Evolutionary conservation across 2,797 vertebrate genomes (phyloP), one percentile per base, ranked within the genome.

Genomic region (Lepilemur septentrionalis): DNA sequence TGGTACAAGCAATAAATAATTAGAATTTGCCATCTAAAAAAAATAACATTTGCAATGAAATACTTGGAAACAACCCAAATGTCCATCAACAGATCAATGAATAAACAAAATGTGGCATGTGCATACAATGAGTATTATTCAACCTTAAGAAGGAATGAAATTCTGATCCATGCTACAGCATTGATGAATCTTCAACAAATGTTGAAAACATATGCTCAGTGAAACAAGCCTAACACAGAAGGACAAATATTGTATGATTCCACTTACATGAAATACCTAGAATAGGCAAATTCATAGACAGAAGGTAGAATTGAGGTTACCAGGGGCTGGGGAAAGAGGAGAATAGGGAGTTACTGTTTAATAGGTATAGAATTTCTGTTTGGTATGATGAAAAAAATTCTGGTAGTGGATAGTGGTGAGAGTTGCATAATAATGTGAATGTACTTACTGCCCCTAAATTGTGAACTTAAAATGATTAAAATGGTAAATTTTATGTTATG

Each of bases 211-310:
- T 55, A 22, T 72, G 72, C 79, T 57, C 43, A 89, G 72, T 28
- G 48, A 93, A 70, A 67, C 50, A 93, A 30, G 15, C 63, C 38
- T 78, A 81, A 86, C 48, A 82, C 83, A 86, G 67, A 85, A 75
- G 50, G 30, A 43, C 25, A 93, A 52, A 38, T 81, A 46, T 17
- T 25, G 28, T 61, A 32, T 59, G 25, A 57, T 67, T 38, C 76
- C 48, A 65, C 63, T 65, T 91, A 17, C 22, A n/a, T 32, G 72
- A 83, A 38, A 59, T 86, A 65, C 69, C 63, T 41, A 73, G 48
- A 79, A 57, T 59, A 79, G 88, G 78, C 72, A 88, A 88, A 88
- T 88, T 79, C 70, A 87, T 48, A 95, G 41, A 67, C 32, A n/a
- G 70, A 41, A 89, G 65, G 12, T 30, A 72, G 38, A 55, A 52